A percentile compares a stretch with the other conserved stretches of the same genome.
phyloP scores from a whole-genome alignment of 2,797 vertebrate genomes.

The Danio tinwini region DNA sequence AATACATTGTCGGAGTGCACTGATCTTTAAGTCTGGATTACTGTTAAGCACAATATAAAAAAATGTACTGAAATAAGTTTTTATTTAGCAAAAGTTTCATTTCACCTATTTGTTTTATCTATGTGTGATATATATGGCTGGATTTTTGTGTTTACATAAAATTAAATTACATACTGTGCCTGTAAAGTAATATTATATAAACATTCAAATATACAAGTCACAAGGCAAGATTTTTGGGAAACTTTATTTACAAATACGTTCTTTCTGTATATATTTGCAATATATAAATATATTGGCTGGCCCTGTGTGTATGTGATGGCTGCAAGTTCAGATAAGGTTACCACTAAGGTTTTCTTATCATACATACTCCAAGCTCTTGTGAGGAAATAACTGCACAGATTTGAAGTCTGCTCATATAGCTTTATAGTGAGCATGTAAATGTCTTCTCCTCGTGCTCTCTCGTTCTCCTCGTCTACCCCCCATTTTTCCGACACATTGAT shows the following conservation, averaged over 20 bases:
- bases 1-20: not conserved
- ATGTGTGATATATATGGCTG: not conserved
- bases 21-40: not conserved
- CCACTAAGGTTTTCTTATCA: not conserved
- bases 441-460: not conserved
- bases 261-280: too few relatives aligned
- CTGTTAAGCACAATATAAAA: not conserved
- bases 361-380: not conserved
- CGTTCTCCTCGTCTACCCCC: not conserved
- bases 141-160: too few relatives aligned
- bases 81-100: not conserved
- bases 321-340: conserved; percentile 21
- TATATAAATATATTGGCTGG: too few relatives aligned
- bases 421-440: conserved; percentile 20
- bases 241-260: too few relatives aligned
- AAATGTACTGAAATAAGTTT: not conserved
- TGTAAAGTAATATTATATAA: too few relatives aligned
- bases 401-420: conserved; percentile 10
- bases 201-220: not conserved
- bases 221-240: not conserved
- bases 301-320: not conserved
- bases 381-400: conserved; percentile 14
- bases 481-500: conserved; percentile 8
- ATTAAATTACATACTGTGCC: too few relatives aligned
- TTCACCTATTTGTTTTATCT: too few relatives aligned